These are phyloP conservation scores for Castor canadensis DNA, from an alignment of 2,113 vertebrate species.

Conservation along the genomic window DNA sequence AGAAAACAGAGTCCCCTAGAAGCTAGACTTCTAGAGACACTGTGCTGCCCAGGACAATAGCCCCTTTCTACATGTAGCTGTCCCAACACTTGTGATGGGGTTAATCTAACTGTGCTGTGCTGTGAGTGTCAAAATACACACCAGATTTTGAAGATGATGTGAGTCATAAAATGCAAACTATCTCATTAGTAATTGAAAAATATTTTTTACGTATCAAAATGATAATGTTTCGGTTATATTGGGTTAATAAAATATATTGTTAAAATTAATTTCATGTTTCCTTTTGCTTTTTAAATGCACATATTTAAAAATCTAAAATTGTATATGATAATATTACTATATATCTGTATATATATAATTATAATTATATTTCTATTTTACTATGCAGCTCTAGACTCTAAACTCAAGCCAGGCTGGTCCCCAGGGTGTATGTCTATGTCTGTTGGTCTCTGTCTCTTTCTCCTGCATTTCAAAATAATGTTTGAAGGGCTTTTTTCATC, in stretches of 20 bases:
- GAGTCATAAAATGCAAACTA: background rate
- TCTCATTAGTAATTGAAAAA: background rate
- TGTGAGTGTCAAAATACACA: background rate
- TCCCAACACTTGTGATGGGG: background rate
- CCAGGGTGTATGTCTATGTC: background rate
- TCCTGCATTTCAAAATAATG: background rate
- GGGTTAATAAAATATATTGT: constrained; percentile 54
- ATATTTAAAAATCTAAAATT: background rate
- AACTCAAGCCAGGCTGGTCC: background rate
- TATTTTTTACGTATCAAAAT: background rate
- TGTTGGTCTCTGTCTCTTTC: background rate
- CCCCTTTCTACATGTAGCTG: accelerated
- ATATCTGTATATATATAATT: too few relatives aligned
- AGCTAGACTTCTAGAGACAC: background rate
- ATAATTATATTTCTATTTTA: background rate
- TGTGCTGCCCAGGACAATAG: accelerated
- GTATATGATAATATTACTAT: too few relatives aligned
- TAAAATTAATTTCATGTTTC: constrained; percentile 24
- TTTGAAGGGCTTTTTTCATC: background rate
- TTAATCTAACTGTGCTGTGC: background rate
- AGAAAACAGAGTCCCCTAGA: background rate
- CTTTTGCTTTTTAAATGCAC: background rate
- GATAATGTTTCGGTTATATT: background rate
- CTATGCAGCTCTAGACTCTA: background rate
- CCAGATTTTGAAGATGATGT: background rate